phyloP scores from a whole-genome alignment of 1,140 invertebrate genomes.

The Penaeus vannamei region DNA sequence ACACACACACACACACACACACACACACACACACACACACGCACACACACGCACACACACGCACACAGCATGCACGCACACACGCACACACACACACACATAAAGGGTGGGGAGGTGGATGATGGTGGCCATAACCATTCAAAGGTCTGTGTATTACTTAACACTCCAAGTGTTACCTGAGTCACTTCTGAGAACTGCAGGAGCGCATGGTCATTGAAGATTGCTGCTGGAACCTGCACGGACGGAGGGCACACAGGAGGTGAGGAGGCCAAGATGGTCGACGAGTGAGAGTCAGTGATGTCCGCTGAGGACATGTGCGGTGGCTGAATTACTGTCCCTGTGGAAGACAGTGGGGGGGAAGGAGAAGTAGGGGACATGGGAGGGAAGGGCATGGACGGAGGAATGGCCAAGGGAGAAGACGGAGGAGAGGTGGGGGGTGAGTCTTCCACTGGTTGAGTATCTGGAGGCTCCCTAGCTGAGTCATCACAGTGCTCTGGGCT shows the following conservation, averaged over 20 bases:
- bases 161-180: constrained; percentile 20
- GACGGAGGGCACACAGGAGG: constrained; percentile 50
- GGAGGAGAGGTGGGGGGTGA: constrained; percentile 28
- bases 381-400: neutral
- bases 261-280: constrained; percentile 29
- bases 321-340: neutral
- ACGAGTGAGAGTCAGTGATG: neutral
- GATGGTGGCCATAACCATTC: neutral
- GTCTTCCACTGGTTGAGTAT: neutral
- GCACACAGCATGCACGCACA: too few relatives aligned
- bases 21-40: too few relatives aligned
- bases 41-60: too few relatives aligned
- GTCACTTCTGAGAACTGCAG: constrained; percentile 62
- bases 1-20: too few relatives aligned
- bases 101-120: too few relatives aligned
- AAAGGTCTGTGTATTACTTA: neutral
- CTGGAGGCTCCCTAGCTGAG: neutral
- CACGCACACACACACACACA: too few relatives aligned
- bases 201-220: constrained; percentile 63
- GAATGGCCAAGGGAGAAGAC: neutral
- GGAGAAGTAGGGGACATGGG: neutral
- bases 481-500: constrained; percentile 44
- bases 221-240: constrained; percentile 54
- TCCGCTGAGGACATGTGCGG: neutral
- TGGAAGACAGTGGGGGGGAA: too few relatives aligned